Percentiles rank a stretch among this genome's conserved stretches.
phyloP scores from a whole-genome alignment of 2,888 invertebrate genomes.

The Hemithea aestivaria region DNA sequence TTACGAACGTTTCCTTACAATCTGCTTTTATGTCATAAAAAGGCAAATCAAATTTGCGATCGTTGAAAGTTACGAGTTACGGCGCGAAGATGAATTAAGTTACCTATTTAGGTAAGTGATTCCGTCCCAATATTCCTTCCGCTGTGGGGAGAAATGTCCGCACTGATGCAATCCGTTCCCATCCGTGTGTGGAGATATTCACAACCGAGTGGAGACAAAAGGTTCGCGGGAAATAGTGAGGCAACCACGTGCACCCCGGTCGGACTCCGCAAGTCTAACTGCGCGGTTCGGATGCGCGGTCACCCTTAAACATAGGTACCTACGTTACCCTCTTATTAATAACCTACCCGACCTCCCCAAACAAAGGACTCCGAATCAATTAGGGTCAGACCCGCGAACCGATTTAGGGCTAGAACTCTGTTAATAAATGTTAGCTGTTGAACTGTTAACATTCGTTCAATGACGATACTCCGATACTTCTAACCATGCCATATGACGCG shows the following conservation, averaged over 20 bases:
- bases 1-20: slow-evolving; percentile 18
- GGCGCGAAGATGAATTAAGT: slow-evolving; percentile 19
- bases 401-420: slow-evolving; percentile 33
- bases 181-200: slow-evolving; percentile 52
- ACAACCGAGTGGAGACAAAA: slow-evolving; percentile 49
- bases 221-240: slow-evolving; percentile 51
- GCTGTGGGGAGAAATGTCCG: slow-evolving; percentile 28
- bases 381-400: slow-evolving; percentile 47
- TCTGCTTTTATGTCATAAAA: slow-evolving; percentile 17
- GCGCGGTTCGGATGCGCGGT: slow-evolving; percentile 70
- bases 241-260: slow-evolving; percentile 60
- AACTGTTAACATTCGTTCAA: no score
- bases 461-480: slow-evolving; percentile 53
- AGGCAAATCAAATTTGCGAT: slow-evolving; percentile 23
- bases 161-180: slow-evolving; percentile 37
- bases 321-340: slow-evolving; percentile 62
- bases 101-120: slow-evolving; percentile 25
- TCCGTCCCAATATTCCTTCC: slow-evolving; percentile 18
- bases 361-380: slow-evolving; percentile 72
- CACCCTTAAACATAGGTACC: slow-evolving; percentile 48
- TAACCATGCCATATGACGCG: slow-evolving; percentile 72
- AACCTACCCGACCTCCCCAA: slow-evolving; percentile 61
- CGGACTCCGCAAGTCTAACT: slow-evolving; percentile 56
- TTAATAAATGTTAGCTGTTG: no score
- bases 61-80: slow-evolving; percentile 10